Conservation (phyloP, 2,797 vertebrate species). For the Chloroceryle inda region DNA sequence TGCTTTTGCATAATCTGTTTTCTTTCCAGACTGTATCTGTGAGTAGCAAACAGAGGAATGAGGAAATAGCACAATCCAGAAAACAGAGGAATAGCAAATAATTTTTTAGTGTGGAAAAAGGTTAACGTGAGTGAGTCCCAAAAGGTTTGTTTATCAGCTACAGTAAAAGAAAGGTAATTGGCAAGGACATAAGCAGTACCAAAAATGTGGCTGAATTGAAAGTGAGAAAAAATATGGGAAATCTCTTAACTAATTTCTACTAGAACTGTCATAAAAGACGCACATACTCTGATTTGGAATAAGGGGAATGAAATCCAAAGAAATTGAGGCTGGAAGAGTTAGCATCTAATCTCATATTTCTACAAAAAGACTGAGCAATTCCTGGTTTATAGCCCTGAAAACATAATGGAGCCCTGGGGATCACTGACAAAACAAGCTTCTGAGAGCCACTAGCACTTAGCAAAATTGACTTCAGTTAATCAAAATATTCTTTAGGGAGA, state of each 20-base stretch:
- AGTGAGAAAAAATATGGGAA: background rate
- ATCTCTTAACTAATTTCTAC: background rate
- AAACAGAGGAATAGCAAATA: background rate
- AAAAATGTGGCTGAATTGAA: background rate
- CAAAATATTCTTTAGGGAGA: constrained; percentile 38
- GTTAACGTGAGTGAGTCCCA: background rate
- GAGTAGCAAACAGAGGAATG: background rate
- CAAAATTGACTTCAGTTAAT: constrained; percentile 76
- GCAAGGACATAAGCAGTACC: background rate
- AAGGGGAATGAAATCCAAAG: background rate
- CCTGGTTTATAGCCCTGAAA: constrained; percentile 56
- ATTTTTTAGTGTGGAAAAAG: background rate
- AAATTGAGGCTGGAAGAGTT: constrained; percentile 33
- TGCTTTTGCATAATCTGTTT: background rate
- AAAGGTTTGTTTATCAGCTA: background rate
- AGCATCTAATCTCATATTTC: constrained; percentile 53
- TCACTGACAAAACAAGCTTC: constrained; percentile 58
- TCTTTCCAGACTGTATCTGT: background rate
- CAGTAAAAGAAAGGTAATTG: background rate
- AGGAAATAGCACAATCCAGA: background rate
- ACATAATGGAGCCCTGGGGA: constrained; percentile 65
- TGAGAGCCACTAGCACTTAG: constrained; percentile 72
- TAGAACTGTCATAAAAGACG: background rate
- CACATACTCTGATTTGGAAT: background rate
- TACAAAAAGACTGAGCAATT: constrained; percentile 39